These are phyloP conservation scores for Mixornis gularis DNA, from an alignment of 2,113 vertebrate genomes.

Conservation along the genomic window DNA sequence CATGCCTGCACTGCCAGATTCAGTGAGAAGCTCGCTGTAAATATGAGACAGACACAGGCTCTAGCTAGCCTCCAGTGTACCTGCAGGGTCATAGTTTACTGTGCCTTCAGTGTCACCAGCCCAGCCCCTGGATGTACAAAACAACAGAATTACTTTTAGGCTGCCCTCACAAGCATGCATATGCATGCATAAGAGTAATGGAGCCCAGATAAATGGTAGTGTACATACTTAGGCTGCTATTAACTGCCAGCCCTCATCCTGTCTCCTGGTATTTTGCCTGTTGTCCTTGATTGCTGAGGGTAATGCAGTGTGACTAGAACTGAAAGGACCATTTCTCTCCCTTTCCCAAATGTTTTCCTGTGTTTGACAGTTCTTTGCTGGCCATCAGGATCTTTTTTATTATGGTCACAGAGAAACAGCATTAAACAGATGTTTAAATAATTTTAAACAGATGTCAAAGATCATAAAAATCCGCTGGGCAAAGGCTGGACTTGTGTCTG, in stretches of 20 bases:
- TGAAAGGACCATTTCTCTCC: conserved; percentile 12
- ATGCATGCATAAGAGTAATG: not conserved
- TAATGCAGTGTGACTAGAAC: conserved; percentile 19
- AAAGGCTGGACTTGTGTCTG: not conserved
- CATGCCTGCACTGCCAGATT: not conserved
- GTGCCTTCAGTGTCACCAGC: not conserved
- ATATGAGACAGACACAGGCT: not conserved
- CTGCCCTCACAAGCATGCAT: not conserved
- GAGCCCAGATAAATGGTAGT: not conserved
- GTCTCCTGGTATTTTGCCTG: conserved; percentile 14
- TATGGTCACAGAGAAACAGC: not conserved
- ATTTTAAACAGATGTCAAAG: conserved; percentile 43
- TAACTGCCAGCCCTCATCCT: conserved; percentile 36
- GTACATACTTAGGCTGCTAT: not conserved
- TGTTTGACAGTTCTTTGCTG: not conserved
- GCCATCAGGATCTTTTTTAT: conserved; percentile 23
- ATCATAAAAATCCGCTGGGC: not conserved
- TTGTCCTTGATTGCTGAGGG: not conserved
- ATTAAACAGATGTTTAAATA: conserved; percentile 37
- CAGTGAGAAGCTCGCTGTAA: not conserved
- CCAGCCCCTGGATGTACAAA: not conserved
- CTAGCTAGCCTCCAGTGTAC: not conserved
- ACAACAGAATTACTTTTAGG: not conserved
- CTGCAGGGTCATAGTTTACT: not conserved
- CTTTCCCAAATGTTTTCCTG: not conserved